These are phyloP conservation scores for Pygoscelis adeliae DNA, from an alignment of 2,113 vertebrate species.

Conservation along the genomic window DNA sequence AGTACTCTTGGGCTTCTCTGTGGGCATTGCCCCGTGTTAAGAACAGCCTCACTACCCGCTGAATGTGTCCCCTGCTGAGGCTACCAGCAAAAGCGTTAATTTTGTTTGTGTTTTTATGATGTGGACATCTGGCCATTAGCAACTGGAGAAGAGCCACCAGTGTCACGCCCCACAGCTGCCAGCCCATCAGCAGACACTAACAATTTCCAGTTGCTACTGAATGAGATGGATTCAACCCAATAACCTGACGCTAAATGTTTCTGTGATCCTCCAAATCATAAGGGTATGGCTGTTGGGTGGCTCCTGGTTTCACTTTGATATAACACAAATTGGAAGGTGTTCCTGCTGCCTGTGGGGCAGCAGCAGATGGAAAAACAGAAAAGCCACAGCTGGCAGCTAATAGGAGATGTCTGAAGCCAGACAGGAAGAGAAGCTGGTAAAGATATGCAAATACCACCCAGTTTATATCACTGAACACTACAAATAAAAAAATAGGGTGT, in stretches of 20 bases:
- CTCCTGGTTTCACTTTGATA: not conserved
- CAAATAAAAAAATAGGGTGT: not conserved
- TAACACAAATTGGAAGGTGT: not conserved
- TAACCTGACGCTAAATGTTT: not conserved
- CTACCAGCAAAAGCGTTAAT: not conserved
- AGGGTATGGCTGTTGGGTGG: not conserved
- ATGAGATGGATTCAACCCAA: not conserved
- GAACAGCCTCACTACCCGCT: not conserved
- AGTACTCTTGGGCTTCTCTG: not conserved
- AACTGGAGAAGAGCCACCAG: not conserved
- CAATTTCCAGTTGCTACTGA: not conserved
- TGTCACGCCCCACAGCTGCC: not conserved
- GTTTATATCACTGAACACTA: not conserved
- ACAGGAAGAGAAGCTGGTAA: not conserved
- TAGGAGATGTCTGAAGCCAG: not conserved
- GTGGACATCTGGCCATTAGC: not conserved
- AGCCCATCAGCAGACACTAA: not conserved
- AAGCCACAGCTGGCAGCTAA: not conserved
- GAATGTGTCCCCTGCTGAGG: not conserved
- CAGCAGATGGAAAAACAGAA: not conserved
- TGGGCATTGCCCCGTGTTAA: not conserved
- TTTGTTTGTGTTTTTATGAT: not conserved
- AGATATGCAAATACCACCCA: not conserved
- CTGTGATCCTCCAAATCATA: not conserved
- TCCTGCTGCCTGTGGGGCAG: not conserved